A percentile compares a stretch with the other conserved stretches of the same genome.
Evolutionary conservation across 1,140 invertebrate species (phyloP).

Genomic region (Drosophila aff.): DNA sequence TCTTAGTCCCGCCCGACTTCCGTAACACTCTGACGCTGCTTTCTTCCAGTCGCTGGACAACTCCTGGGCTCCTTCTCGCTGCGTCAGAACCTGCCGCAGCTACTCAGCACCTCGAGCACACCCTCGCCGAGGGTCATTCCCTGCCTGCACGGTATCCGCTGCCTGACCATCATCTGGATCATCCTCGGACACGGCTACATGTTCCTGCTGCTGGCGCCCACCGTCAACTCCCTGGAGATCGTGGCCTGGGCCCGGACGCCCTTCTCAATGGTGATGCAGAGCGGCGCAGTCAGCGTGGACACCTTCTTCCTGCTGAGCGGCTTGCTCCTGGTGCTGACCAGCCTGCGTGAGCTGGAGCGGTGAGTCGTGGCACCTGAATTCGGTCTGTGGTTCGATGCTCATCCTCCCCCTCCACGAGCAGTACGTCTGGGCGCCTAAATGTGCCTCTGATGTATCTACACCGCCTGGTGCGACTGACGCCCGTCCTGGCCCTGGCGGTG

Average conservation of each 20-base stretch:
- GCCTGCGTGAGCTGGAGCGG: constrained; percentile 88
- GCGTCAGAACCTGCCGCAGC: constrained; percentile 55
- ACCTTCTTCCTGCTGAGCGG: constrained; percentile 90
- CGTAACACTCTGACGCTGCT: neutral
- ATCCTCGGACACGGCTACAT: constrained; percentile 87
- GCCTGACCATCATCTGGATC: constrained; percentile 89
- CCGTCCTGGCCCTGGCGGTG: constrained; percentile 68
- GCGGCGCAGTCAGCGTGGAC: constrained; percentile 88
- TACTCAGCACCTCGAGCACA: constrained; percentile 25
- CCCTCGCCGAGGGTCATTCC: constrained; percentile 71
- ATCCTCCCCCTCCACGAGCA: neutral
- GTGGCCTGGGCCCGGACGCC: constrained; percentile 82
- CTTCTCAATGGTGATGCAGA: constrained; percentile 87
- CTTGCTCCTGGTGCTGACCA: constrained; percentile 88
- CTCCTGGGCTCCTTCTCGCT: constrained; percentile 47
- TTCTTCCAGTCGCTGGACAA: constrained; percentile 18
- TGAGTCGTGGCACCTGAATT: constrained; percentile 9
- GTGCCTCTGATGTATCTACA: constrained; percentile 80
- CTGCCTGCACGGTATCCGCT: constrained; percentile 87
- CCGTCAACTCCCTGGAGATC: constrained; percentile 48
- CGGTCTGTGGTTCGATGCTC: neutral
- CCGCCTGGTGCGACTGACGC: constrained; percentile 75
- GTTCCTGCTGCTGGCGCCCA: constrained; percentile 58
- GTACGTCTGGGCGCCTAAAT: constrained; percentile 54
- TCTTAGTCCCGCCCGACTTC: neutral